Percentiles rank a stretch among this genome's conserved stretches.
Evolutionary conservation across 2,797 vertebrate species (phyloP).

Genomic region (Chelon labrosus): DNA sequence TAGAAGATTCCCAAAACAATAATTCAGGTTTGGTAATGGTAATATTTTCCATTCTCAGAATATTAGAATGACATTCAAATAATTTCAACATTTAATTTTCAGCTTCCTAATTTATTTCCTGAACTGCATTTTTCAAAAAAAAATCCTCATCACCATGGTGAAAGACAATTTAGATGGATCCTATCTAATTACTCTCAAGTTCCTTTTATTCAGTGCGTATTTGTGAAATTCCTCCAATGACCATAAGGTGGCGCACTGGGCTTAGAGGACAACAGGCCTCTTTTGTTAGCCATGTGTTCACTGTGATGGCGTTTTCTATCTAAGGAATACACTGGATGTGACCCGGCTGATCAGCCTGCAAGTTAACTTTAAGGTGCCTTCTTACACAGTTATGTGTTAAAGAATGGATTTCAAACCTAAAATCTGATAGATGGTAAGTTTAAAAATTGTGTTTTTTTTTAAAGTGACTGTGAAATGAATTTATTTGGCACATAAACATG

Average conservation of each 20-base stretch:
- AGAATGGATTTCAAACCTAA: slow-evolving; percentile 8
- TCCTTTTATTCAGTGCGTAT: slow-evolving; percentile 7
- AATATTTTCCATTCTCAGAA: slow-evolving; percentile 7
- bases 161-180: slow-evolving; percentile 74
- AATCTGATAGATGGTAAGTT: slow-evolving; percentile 21
- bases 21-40: slow-evolving; percentile 12
- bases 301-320: slow-evolving; percentile 77
- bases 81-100: slow-evolving; percentile 17
- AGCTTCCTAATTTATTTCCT: slow-evolving; percentile 29
- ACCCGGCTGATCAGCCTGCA: slow-evolving; percentile 65
- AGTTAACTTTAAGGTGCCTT: slow-evolving; percentile 57
- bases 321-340: slow-evolving; percentile 73
- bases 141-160: slow-evolving; percentile 19
- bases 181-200: slow-evolving; percentile 56
- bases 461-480: slow-evolving; percentile 23
- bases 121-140: slow-evolving; percentile 10
- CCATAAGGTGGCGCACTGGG: slow-evolving; percentile 78
- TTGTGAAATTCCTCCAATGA: slow-evolving; percentile 50
- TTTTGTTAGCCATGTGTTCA: slow-evolving; percentile 83
- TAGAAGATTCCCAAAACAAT: slow-evolving; percentile 10
- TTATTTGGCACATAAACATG: slow-evolving; percentile 37
- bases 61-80: slow-evolving; percentile 25
- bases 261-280: slow-evolving; percentile 71
- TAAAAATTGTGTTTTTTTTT: slow-evolving; percentile 32
- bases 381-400: slow-evolving; percentile 10